Conservation (phyloP, 2,888 invertebrate genomes). For the Carabus problematicus region DNA sequence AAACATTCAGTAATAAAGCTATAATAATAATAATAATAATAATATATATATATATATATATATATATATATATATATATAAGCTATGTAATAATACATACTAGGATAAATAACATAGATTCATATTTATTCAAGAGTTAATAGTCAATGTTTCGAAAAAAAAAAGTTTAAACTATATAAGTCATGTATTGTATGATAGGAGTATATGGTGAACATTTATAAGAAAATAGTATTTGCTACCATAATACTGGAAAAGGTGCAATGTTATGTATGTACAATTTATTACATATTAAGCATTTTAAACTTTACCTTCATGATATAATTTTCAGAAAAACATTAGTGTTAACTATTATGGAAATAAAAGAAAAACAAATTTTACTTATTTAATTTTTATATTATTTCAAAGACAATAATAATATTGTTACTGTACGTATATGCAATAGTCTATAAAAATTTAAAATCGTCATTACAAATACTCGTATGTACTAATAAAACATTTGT, state of each 20-base stretch:
- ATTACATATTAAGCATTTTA: not conserved
- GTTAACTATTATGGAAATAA: slow-evolving; percentile 15
- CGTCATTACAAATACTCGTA: slow-evolving; percentile 19
- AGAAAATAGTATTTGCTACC: too few relatives aligned
- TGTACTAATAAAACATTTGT: slow-evolving; percentile 23
- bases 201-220: too few relatives aligned
- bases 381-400: slow-evolving; percentile 25
- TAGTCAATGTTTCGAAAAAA: too few relatives aligned
- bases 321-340: not conserved
- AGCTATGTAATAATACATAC: too few relatives aligned
- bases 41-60: too few relatives aligned
- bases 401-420: slow-evolving; percentile 30
- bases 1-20: slow-evolving; percentile 3
- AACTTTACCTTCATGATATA: not conserved
- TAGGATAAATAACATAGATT: too few relatives aligned
- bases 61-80: too few relatives aligned
- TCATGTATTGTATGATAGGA: too few relatives aligned
- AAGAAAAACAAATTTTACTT: slow-evolving; percentile 14
- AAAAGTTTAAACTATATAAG: too few relatives aligned
- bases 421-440: slow-evolving; percentile 26
- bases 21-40: not conserved
- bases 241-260: too few relatives aligned
- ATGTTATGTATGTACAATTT: slow-evolving; percentile 9
- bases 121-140: too few relatives aligned
- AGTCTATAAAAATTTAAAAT: slow-evolving; percentile 30